Evolutionary conservation across 2,797 vertebrate species (phyloP).

Genomic region (Cephalopachus bancanus): DNA sequence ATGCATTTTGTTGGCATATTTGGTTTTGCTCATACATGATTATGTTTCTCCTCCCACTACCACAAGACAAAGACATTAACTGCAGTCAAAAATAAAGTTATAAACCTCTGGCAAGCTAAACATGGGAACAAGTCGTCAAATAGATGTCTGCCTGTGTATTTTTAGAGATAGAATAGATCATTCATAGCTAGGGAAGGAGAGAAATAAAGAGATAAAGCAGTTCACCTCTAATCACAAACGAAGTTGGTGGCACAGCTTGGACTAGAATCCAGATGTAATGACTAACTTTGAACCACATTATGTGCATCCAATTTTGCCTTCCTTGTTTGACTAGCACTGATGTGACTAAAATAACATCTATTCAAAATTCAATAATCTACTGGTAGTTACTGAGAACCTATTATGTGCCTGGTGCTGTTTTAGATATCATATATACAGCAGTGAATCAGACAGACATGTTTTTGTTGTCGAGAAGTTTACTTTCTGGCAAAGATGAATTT

Average conservation of each 20-base stretch:
- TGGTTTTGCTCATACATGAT: conserved; percentile 37
- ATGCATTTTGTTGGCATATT: conserved; percentile 20
- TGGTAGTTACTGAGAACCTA: background rate
- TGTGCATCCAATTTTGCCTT: background rate
- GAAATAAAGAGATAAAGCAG: background rate
- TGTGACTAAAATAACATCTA: background rate
- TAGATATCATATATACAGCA: background rate
- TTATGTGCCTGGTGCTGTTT: background rate
- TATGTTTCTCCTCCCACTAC: background rate
- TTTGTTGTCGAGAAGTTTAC: background rate
- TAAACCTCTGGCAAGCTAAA: conserved; percentile 38
- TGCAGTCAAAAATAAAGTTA: conserved; percentile 50
- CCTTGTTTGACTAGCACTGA: background rate
- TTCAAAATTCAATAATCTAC: background rate
- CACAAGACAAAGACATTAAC: conserved; percentile 67
- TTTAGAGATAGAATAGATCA: background rate
- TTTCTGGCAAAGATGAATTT: conserved; percentile 31
- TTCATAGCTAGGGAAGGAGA: background rate
- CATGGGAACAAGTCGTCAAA: conserved; percentile 30
- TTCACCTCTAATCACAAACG: background rate
- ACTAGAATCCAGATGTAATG: background rate
- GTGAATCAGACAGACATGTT: background rate
- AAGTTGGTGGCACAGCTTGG: background rate
- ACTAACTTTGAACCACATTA: background rate
- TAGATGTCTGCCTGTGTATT: background rate